These are phyloP conservation scores for Heliconius sara DNA, from an alignment of 2,888 invertebrate genomes.

Conservation along the genomic window DNA sequence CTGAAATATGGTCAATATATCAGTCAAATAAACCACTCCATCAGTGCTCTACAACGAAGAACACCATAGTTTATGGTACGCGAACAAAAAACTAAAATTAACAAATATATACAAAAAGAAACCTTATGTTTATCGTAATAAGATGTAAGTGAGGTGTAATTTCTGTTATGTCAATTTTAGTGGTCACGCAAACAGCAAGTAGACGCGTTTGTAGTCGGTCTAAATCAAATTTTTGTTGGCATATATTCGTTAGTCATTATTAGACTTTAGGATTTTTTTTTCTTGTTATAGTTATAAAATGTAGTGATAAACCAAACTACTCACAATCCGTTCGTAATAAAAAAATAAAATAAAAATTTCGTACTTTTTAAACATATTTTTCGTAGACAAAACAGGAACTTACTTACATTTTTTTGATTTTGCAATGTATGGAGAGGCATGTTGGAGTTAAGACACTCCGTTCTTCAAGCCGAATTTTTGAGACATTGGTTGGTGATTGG, in stretches of 20 bases:
- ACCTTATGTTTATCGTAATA: slow-evolving; percentile 40
- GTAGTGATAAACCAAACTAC: too few species aligned
- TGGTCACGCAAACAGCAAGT: slow-evolving; percentile 54
- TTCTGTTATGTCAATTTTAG: slow-evolving; percentile 45
- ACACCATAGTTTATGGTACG: slow-evolving; percentile 49
- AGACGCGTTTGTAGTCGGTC: slow-evolving; percentile 41
- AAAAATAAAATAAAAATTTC: too few species aligned
- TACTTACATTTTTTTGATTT: too few species aligned
- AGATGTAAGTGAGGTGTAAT: slow-evolving; percentile 26
- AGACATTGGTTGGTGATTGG: too few species aligned
- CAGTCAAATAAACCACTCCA: slow-evolving; percentile 49
- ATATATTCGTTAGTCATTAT: slow-evolving; percentile 1
- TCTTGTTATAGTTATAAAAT: too few species aligned
- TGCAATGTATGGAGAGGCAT: too few species aligned
- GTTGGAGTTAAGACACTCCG: too few species aligned
- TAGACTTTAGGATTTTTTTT: background rate
- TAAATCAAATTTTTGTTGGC: slow-evolving; percentile 22
- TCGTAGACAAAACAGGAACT: too few species aligned
- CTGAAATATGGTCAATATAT: slow-evolving; percentile 42
- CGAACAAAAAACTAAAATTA: slow-evolving; percentile 34
- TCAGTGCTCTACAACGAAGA: slow-evolving; percentile 49
- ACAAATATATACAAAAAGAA: slow-evolving; percentile 40
- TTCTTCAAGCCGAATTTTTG: too few species aligned
- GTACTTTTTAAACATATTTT: too few species aligned
- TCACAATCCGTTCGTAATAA: too few species aligned